phyloP scores from a whole-genome alignment of 2,113 vertebrate genomes.

The Poeciliopsis retropinna region DNA sequence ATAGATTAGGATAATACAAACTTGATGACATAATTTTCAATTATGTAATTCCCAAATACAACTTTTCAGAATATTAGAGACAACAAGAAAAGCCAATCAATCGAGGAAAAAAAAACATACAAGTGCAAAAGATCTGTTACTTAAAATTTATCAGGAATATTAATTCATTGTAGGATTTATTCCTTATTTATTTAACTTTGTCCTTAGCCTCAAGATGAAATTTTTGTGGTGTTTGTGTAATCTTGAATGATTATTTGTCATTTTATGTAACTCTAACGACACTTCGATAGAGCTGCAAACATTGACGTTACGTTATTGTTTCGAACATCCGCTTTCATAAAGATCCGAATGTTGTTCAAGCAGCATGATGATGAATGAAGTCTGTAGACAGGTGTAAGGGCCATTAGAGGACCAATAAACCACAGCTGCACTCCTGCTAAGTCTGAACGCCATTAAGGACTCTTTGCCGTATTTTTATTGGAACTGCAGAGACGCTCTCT shows the following conservation, averaged over 20 bases:
- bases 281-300: background rate
- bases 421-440: background rate
- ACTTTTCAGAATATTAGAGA: background rate
- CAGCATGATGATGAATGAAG: background rate
- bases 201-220: background rate
- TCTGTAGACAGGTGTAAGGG: background rate
- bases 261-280: background rate
- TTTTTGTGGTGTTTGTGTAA: background rate
- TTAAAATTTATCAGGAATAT: background rate
- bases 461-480: background rate
- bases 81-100: background rate
- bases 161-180: background rate
- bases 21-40: background rate
- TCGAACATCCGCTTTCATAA: background rate
- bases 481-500: background rate
- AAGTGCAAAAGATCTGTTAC: background rate
- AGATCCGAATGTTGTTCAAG: background rate
- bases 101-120: too few relatives aligned
- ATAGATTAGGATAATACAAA: background rate
- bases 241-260: background rate
- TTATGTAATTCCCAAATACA: background rate
- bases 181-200: background rate
- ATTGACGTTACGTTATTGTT: background rate
- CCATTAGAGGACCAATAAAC: conserved; percentile 4
- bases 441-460: background rate